Evolutionary conservation across 2,797 vertebrate species (phyloP), one percentile per base, ranked within the genome.

Genomic region (Lerista edwardsae): DNA sequence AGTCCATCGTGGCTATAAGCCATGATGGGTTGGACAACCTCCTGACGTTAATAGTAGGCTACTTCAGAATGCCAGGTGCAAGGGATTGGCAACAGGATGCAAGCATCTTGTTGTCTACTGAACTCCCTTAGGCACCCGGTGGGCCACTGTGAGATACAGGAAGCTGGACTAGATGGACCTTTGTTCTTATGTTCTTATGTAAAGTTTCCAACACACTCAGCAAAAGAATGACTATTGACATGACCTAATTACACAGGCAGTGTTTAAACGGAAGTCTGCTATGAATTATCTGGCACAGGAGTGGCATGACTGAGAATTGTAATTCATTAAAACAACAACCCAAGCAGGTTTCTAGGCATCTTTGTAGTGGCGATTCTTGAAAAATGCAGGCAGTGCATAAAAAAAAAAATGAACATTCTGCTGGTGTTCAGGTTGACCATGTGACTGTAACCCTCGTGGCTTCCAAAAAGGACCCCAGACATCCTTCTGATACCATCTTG

Each of bases 151-250:
- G n/a, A n/a, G n/a, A n/a, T n/a, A n/a, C n/a, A n/a, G n/a, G n/a
- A n/a, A n/a, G n/a, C n/a, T n/a, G n/a, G n/a, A n/a, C n/a, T n/a
- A n/a, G n/a, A n/a, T n/a, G n/a, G n/a, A n/a, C n/a, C n/a, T n/a
- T n/a, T n/a, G n/a, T n/a, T n/a, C n/a, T n/a, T n/a, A n/a, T n/a
- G n/a, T n/a, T n/a, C n/a, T n/a, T n/a, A n/a, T n/a, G n/a, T n/a
- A n/a, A 39, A 82, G 29, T 92, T 92, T 87, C 69, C 82, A 76
- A 89, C 84, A 39, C 82, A 85, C 67, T 44, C 72, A 1, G 62
- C 71, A 17, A 69, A 41, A 68, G 82, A 36, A 59, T 27, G 21
- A 15, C 47, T 12, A 74, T 84, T 74, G 64, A 69, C 89, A 79
- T 17, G 47, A 83, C n/a, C 10, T 59, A 79, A 73, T 25, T 29